Conservation (phyloP, 2,113 vertebrate genomes). For the Gulo gulo region DNA sequence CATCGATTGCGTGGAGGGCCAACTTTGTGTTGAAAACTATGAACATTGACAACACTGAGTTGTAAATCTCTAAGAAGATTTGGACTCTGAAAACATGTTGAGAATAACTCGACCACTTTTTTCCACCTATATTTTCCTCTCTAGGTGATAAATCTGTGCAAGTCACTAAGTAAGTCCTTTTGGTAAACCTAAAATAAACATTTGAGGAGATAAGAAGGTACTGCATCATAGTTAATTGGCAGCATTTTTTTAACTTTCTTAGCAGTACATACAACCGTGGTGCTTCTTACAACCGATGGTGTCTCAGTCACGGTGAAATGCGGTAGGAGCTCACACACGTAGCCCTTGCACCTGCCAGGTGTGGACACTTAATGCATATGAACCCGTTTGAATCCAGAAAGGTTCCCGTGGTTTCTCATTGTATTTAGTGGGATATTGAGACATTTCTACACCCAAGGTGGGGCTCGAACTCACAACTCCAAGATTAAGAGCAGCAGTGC, state of each 20-base stretch:
- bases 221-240: background rate
- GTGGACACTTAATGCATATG: fast-evolving
- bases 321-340: background rate
- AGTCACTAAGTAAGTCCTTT: background rate
- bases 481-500: background rate
- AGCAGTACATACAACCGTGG: background rate
- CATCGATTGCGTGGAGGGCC: background rate
- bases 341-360: background rate
- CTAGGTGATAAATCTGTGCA: background rate
- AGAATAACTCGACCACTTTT: background rate
- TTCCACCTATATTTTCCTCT: background rate
- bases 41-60: background rate
- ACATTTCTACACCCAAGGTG: background rate
- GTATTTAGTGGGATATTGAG: background rate
- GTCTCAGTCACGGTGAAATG: background rate
- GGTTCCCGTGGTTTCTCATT: background rate
- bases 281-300: background rate
- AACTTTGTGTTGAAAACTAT: background rate
- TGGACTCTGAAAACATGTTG: background rate
- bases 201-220: background rate
- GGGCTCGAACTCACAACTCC: background rate
- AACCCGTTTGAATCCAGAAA: background rate
- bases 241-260: background rate
- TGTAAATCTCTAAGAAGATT: background rate
- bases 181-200: background rate